A percentile compares a stretch with the other conserved stretches of the same genome.
Conservation (phyloP, 2,113 vertebrate genomes). For the Piaya cayana region DNA sequence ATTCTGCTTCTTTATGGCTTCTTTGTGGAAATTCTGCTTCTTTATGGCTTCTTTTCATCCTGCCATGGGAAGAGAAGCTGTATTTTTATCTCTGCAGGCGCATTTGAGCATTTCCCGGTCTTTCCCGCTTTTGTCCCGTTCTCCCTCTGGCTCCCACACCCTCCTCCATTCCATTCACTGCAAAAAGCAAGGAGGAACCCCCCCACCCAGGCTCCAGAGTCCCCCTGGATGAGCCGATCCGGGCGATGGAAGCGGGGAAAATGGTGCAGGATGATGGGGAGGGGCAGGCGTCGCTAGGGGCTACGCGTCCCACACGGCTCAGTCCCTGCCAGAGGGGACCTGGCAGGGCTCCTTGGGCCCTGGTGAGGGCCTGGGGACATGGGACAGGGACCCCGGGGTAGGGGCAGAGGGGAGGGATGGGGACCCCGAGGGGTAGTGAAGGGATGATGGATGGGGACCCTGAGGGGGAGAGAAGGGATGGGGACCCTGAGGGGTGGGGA, state of each 20-base stretch:
- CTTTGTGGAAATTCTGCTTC: not conserved
- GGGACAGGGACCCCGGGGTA: too few species aligned
- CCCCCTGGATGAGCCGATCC: not conserved
- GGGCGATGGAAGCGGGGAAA: not conserved
- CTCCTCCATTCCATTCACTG: not conserved
- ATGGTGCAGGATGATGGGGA: not conserved
- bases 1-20: not conserved
- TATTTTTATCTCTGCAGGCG: not conserved
- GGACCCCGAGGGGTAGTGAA: too few species aligned
- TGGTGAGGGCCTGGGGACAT: too few species aligned
- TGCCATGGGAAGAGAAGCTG: not conserved
- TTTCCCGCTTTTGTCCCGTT: not conserved
- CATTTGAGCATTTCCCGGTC: not conserved
- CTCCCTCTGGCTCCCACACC: not conserved
- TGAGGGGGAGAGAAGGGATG: too few species aligned
- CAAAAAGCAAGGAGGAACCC: not conserved
- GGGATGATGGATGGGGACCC: too few species aligned
- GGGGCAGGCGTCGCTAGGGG: not conserved
- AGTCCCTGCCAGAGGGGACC: too few species aligned
- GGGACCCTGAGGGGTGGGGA: too few species aligned
- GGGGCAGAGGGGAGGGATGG: too few species aligned
- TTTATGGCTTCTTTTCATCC: not conserved
- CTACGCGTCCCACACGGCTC: not conserved
- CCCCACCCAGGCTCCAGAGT: not conserved
- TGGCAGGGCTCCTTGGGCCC: too few species aligned